Evolutionary conservation across 2,113 vertebrate genomes (phyloP).

Genomic region (Collichthys lucidus): DNA sequence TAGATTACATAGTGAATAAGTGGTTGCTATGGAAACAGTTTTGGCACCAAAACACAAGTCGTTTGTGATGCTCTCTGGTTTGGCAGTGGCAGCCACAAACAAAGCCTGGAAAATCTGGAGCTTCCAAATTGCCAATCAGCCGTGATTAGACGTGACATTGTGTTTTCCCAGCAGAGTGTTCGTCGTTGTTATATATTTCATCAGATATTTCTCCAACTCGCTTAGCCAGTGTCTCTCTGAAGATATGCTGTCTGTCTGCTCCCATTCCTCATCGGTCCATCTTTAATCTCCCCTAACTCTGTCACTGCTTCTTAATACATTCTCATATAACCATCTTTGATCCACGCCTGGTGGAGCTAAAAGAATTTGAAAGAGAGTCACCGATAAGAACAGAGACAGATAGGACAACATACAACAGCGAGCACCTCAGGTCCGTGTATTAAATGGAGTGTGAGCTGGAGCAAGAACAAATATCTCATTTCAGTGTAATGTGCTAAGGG

Average conservation of each 20-base stretch:
- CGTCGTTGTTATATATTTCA: conserved; percentile 65
- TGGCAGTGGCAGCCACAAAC: conserved; percentile 58
- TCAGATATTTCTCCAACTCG: conserved; percentile 62
- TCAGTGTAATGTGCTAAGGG: conserved; percentile 56
- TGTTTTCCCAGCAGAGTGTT: conserved; percentile 69
- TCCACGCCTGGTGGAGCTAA: conserved; percentile 46
- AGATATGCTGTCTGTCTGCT: conserved; percentile 62
- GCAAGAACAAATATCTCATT: conserved; percentile 73
- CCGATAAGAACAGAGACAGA: conserved; percentile 61
- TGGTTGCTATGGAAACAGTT: conserved; percentile 61
- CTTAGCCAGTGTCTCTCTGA: conserved; percentile 53
- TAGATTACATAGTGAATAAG: conserved; percentile 52
- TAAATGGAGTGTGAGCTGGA: conserved; percentile 59
- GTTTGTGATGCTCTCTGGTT: conserved; percentile 58
- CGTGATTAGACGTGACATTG: conserved; percentile 74
- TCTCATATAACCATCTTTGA: conserved; percentile 66
- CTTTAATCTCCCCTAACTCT: conserved; percentile 54
- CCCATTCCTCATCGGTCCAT: conserved; percentile 63
- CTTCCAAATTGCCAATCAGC: conserved; percentile 77
- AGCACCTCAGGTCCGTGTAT: conserved; percentile 55
- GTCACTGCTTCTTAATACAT: conserved; percentile 59
- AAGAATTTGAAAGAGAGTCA: conserved; percentile 59
- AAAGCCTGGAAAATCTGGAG: conserved; percentile 71
- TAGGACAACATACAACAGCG: conserved; percentile 57
- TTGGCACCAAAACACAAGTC: conserved; percentile 56